Conservation (phyloP, 2,797 vertebrate species). For the Neoniphon sammara region DNA sequence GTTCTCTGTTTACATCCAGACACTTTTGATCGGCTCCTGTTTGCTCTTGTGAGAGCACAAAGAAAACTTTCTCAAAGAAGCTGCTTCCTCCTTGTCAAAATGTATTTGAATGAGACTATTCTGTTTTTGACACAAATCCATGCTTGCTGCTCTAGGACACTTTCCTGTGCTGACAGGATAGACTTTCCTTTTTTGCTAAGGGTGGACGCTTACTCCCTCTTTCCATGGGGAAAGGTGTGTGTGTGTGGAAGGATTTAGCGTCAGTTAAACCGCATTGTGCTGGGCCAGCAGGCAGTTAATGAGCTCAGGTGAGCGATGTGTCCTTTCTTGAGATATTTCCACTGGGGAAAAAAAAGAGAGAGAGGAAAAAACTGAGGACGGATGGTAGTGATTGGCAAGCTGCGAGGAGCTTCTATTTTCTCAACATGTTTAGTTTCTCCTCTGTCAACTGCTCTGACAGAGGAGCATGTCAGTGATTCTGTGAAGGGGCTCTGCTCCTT, state of each 20-base stretch:
- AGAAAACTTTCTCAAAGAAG: slow-evolving; percentile 52
- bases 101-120: slow-evolving; percentile 41
- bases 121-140: slow-evolving; percentile 60
- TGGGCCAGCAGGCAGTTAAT: slow-evolving; percentile 59
- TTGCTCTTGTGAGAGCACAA: slow-evolving; percentile 36
- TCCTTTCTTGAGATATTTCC: slow-evolving; percentile 73
- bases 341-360: slow-evolving; percentile 18
- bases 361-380: slow-evolving; percentile 38
- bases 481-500: slow-evolving; percentile 62
- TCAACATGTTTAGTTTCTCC: slow-evolving; percentile 74
- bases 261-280: slow-evolving; percentile 63
- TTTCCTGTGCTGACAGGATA: slow-evolving; percentile 79
- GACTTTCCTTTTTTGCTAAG: slow-evolving; percentile 39
- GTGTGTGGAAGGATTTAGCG: slow-evolving; percentile 61
- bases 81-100: slow-evolving; percentile 52
- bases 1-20: slow-evolving; percentile 31
- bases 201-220: slow-evolving; percentile 36
- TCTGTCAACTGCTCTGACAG: slow-evolving; percentile 79
- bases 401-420: slow-evolving; percentile 74
- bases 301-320: slow-evolving; percentile 66
- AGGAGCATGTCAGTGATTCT: slow-evolving; percentile 73
- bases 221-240: slow-evolving; percentile 33
- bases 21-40: slow-evolving; percentile 35
- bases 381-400: slow-evolving; percentile 76
- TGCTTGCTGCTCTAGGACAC: slow-evolving; percentile 5